Base-by-base conservation (phyloP, 64 coral and sea anemone genomes). In the Pocillopora damicornis region DNA sequence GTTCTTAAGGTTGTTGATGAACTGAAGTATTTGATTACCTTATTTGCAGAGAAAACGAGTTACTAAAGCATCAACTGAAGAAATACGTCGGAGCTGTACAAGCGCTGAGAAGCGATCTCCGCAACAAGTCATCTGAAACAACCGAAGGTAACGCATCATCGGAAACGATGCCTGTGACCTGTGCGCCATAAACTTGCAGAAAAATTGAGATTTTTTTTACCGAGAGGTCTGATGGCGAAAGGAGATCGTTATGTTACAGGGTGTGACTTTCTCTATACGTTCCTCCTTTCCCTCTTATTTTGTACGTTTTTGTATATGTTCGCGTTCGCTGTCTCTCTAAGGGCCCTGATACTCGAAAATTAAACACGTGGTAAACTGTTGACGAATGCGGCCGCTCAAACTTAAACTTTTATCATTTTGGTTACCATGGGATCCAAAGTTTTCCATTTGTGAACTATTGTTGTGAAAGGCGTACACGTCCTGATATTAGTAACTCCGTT, bases 41-140 rank as follows among this genome's bases (percentile, higher is more conserved):
- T 30, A 30, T 88, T 74, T 61, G 13, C 86, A 99, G 97, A 76
- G 97, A 99, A 61, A 99, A 99, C 75, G 97, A 99, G n/a, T n/a
- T 99, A 34, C 89, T 99, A 20, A 99, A 99, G 66, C 97, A 99
- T 78, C 97, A 99, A 79, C 63, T 99, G 37, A 99, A 99, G 88
- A 99, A 99, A 68, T 99, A 99, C 79, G 97, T 99, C 74, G 93
- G 93, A 15, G 93, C 97, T 11, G 97, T 99, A 13, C 97, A 99
- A 60, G 87, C 91, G 82, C 75, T 99, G 65, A 92, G 97, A 17
- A 95, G 90, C 37, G 87, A 86, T 79, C 51, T 93, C 22, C 83
- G 81, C 56, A 87, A 82, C 51, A 86, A 90, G 58, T 90, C 94
- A 18, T 34, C 79, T 82, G 82, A 90, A 61, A 86, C 82, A 35